Percentiles rank a stretch among this genome's conserved stretches.
Conservation (phyloP, 1,140 invertebrate genomes). For the Drosophila willistoni region DNA sequence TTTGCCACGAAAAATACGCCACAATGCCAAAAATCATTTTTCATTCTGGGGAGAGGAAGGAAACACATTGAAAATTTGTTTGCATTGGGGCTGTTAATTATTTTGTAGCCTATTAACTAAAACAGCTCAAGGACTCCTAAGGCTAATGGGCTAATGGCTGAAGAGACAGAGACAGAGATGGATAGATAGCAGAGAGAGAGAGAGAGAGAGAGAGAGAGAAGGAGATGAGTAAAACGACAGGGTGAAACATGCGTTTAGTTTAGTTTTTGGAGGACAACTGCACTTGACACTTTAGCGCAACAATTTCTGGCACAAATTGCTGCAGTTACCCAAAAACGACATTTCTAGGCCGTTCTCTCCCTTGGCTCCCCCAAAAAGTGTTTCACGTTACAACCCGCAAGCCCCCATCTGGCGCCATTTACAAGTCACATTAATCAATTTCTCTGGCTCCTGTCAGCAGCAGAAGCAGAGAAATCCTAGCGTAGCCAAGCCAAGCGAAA, state of each 20-base stretch:
- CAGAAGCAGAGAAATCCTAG: slow-evolving; percentile 32
- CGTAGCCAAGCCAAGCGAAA: slow-evolving; percentile 68
- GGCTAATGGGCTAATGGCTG: slow-evolving; percentile 42
- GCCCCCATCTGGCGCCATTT: slow-evolving; percentile 66
- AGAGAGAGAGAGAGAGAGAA: background rate
- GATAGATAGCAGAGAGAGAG: background rate
- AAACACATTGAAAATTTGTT: slow-evolving; percentile 52
- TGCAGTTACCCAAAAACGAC: slow-evolving; percentile 49
- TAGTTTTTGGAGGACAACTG: slow-evolving; percentile 38
- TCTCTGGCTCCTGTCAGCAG: slow-evolving; percentile 60
- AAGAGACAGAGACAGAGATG: background rate
- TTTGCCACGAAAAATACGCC: slow-evolving; percentile 52
- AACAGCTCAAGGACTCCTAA: slow-evolving; percentile 36
- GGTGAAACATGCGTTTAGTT: slow-evolving; percentile 9
- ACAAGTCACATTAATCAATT: slow-evolving; percentile 77
- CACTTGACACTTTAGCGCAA: slow-evolving; percentile 67
- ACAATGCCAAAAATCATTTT: slow-evolving; percentile 65
- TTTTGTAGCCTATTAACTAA: slow-evolving; percentile 70
- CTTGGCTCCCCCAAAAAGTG: background rate
- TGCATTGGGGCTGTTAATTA: slow-evolving; percentile 67
- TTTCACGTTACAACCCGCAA: background rate
- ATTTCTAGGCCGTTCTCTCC: slow-evolving; percentile 32
- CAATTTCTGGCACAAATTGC: slow-evolving; percentile 60
- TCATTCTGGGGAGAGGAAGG: slow-evolving; percentile 31
- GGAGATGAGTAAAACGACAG: no score